Base-by-base conservation (phyloP, 2,888 invertebrate genomes). In the Catonia carolina region DNA sequence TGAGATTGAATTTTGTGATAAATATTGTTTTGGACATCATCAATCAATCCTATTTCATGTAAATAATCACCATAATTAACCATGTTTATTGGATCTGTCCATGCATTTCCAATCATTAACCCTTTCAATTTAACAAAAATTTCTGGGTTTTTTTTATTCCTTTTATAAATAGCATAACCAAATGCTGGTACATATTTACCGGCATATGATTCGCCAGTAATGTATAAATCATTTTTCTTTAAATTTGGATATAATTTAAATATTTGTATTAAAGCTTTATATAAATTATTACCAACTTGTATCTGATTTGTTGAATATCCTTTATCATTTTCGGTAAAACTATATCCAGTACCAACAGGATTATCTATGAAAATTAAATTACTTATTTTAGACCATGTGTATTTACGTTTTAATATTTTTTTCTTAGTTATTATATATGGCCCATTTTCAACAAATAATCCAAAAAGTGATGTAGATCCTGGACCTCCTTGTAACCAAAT, bases 401-500 rank as follows among this genome's bases (percentile, higher is more conserved):
- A n/a, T n/a, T n/a, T n/a, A n/a, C n/a, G n/a, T n/a, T n/a, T n/a
- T n/a, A n/a, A n/a, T n/a, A n/a, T n/a, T n/a, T n/a, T n/a, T n/a
- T n/a, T n/a, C n/a, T n/a, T n/a, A n/a, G n/a, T n/a, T n/a, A n/a
- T n/a, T n/a, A 61, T 50, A 12, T 56, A 47, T 0, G 92, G 92
- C 0, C 94, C 88, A 68, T 92, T 86, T 73, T 94, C 93, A 0
- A 81, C 80, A 67, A 91, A 90, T 2, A 91, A 73, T 0, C 89
- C 89, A 63, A 82, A 85, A 33, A 91, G 72, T 0, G 89, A 89
- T 0, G 85, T 78, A 0, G 86, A 86, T 0, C 89, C 89, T 0
- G 90, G 91, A 0, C 91, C 91, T 3, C 91, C 91, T 72, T 90
- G 89, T 2, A 91, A 74, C 91, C 91, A 91, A 3, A 91, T 73